Conservation (phyloP, 2,888 invertebrate species). For the Chironomus tentans region DNA sequence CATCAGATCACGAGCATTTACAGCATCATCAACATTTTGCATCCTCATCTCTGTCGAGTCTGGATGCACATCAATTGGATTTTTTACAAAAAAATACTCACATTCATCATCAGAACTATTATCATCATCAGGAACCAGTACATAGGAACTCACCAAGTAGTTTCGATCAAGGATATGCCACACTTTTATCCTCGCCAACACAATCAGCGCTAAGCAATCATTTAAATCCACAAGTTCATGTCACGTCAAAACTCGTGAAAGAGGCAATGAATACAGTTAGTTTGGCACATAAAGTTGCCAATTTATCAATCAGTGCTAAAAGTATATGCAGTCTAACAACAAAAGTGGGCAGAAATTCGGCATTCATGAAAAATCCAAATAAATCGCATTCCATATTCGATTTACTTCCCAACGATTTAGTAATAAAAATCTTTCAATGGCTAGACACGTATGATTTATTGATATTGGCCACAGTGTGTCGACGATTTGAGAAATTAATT, state of each 20-base stretch:
- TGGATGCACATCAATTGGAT: slow-evolving; percentile 22
- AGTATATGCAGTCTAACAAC: slow-evolving; percentile 22
- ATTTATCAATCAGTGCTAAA: slow-evolving; percentile 18
- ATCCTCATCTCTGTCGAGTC: slow-evolving; percentile 15
- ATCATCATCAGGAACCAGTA: slow-evolving; percentile 37
- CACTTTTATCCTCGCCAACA: slow-evolving; percentile 55
- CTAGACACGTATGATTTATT: slow-evolving; percentile 63
- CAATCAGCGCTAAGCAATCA: slow-evolving; percentile 38
- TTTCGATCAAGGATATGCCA: slow-evolving; percentile 74
- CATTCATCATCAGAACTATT: slow-evolving; percentile 14
- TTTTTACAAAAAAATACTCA: slow-evolving; percentile 20
- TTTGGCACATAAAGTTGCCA: slow-evolving; percentile 13
- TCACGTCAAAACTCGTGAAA: slow-evolving; percentile 32
- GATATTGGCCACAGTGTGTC: slow-evolving; percentile 63
- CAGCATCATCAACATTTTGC: slow-evolving; percentile 22
- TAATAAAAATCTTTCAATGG: slow-evolving; percentile 61
- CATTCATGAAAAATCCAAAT: slow-evolving; percentile 30
- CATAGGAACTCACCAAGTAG: slow-evolving; percentile 48
- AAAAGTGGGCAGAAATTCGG: slow-evolving; percentile 29
- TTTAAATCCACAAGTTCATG: slow-evolving; percentile 39
- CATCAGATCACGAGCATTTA: slow-evolving; percentile 24
- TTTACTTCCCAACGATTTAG: slow-evolving; percentile 55
- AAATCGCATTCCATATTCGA: slow-evolving; percentile 48
- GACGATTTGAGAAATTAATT: slow-evolving; percentile 63
- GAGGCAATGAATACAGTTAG: slow-evolving; percentile 19